Conservation (phyloP, 2,113 vertebrate genomes). For the Chrysochloris asiatica region DNA sequence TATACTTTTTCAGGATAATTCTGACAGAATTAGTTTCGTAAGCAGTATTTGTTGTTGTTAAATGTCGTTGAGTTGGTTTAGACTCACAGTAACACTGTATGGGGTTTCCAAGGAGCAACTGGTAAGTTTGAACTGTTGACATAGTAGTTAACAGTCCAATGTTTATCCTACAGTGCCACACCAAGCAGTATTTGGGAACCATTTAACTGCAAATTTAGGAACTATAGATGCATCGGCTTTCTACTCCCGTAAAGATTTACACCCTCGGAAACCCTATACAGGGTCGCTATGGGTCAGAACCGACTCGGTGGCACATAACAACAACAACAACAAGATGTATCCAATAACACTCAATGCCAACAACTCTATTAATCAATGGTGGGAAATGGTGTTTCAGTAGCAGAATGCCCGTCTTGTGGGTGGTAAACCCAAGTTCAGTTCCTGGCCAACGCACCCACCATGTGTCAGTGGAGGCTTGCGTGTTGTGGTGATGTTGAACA, state of each 20-base stretch:
- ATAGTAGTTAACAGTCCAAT: too few relatives aligned
- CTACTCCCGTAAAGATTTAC: too few relatives aligned
- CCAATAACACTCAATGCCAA: neutral
- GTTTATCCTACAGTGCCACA: too few relatives aligned
- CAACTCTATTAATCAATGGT: neutral
- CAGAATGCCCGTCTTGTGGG: neutral
- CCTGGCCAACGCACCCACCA: neutral
- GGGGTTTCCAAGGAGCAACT: too few relatives aligned
- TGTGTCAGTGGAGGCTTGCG: neutral
- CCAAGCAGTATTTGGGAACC: neutral
- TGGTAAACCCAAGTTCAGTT: neutral
- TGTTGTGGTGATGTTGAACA: neutral
- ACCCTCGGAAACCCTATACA: too few relatives aligned
- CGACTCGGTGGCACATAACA: too few relatives aligned
- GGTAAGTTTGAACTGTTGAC: too few relatives aligned
- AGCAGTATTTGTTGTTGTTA: too few relatives aligned
- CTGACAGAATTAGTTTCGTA: neutral
- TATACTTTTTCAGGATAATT: neutral
- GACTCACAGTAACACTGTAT: too few relatives aligned
- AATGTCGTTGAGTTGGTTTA: too few relatives aligned
- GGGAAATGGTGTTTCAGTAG: neutral
- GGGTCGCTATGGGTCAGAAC: too few relatives aligned
- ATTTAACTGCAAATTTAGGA: neutral
- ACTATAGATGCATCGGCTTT: neutral
- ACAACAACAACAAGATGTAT: too few relatives aligned